These are phyloP conservation scores for Hemiprocne comata DNA, from an alignment of 2,113 vertebrate species.

Conservation along the genomic window DNA sequence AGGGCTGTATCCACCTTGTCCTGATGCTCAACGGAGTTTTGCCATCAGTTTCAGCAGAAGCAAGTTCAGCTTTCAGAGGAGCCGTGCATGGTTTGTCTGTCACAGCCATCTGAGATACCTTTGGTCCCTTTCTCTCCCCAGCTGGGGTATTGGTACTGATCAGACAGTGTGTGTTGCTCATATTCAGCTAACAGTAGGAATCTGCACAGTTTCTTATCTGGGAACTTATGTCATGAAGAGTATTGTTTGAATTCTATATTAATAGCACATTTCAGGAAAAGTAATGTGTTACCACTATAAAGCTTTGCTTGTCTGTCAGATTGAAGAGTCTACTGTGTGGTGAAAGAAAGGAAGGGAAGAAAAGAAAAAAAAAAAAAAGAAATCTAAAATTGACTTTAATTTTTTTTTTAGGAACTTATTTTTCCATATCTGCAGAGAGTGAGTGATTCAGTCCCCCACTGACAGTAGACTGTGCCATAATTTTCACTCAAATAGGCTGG, in stretches of 20 bases:
- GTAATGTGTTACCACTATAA: neutral
- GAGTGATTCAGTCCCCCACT: neutral
- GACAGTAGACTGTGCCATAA: neutral
- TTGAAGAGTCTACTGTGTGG: neutral
- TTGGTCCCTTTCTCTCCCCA: neutral
- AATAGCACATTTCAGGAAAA: neutral
- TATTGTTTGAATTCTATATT: neutral
- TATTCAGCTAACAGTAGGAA: neutral
- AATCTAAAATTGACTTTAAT: neutral
- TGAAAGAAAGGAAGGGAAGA: neutral
- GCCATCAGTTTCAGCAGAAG: neutral
- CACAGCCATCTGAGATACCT: neutral
- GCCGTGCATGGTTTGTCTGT: neutral
- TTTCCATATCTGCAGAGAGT: neutral
- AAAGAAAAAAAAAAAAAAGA: neutral
- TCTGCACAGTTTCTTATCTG: neutral
- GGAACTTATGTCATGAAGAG: neutral
- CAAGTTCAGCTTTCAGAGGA: neutral
- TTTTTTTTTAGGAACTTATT: neutral
- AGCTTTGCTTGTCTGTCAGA: neutral
- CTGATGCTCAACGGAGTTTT: neutral
- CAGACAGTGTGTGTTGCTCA: neutral
- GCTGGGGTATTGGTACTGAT: neutral
- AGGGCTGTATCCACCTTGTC: fast-evolving
- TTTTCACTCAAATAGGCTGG: neutral